These are phyloP conservation scores for Chamaedrilus cognettii DNA, from an alignment of 2,888 invertebrate species.

Conservation along the genomic window DNA sequence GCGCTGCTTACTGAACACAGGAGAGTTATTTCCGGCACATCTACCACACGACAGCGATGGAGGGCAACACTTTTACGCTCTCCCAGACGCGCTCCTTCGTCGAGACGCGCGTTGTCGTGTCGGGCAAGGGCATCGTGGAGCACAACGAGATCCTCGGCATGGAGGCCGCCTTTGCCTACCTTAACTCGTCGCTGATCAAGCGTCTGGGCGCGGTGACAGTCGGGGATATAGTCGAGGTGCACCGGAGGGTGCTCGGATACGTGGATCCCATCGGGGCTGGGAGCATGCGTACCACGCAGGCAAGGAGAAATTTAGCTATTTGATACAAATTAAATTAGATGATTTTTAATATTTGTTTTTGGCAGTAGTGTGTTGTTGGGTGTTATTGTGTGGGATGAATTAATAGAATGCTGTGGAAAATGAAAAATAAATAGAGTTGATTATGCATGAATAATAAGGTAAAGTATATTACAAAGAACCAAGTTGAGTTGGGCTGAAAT, in stretches of 20 bases:
- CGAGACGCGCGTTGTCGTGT: conserved; percentile 79
- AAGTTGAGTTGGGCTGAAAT: no score
- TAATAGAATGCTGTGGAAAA: no score
- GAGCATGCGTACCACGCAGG: conserved; percentile 69
- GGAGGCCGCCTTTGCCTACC: conserved; percentile 92
- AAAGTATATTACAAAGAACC: no score
- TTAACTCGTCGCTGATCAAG: conserved; percentile 68
- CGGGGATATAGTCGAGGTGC: conserved; percentile 88
- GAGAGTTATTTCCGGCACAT: conserved; percentile 94
- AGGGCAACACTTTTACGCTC: conserved; percentile 95
- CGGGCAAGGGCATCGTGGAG: conserved; percentile 91
- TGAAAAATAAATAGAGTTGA: no score
- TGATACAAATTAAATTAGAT: no score
- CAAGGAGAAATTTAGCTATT: no score
- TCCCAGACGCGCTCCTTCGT: conserved; percentile 88
- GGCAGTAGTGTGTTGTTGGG: no score
- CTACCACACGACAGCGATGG: conserved; percentile 96
- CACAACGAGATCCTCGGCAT: conserved; percentile 92
- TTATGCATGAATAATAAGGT: no score
- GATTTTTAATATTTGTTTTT: no score
- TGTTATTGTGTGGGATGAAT: no score
- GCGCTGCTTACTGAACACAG: no score
- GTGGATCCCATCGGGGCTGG: conserved; percentile 94
- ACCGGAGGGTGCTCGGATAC: conserved; percentile 88
- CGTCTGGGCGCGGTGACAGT: conserved; percentile 77